Base-by-base conservation (phyloP, 2,113 vertebrate species). In the Pteruthius melanotis region DNA sequence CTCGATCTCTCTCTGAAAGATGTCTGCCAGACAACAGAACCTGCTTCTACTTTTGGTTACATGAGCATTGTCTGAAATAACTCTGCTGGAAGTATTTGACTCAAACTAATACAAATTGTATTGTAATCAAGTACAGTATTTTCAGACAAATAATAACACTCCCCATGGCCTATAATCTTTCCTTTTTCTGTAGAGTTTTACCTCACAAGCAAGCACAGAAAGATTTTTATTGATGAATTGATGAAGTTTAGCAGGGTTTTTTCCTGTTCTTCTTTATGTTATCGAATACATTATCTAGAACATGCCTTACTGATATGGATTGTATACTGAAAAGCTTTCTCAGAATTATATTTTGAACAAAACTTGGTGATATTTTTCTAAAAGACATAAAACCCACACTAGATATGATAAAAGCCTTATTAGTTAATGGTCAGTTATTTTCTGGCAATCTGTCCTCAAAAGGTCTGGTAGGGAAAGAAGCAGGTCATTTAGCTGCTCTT, bases 141-240 rank as follows among this genome's bases (percentile, higher is more conserved):
- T 93, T 83, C 93, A 87, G 81, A 64, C 28, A 96, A 93, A 95
- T 78, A 63, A 54, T 49, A 92, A 68, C 20, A 65, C n/a, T 79
- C 23, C 35, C 22, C 53, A 31, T 35, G 2, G 33, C 52, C 57
- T 72, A 47, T 49, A 87, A 59, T 68, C 1, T 68, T 68, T 52
- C 10, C 40, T 49, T 56, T 70, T 90, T 63, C 40, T 82, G 22
- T 60, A 33, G 47, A 37, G 6, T 68, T 89, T 66, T 79, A 89
- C 65, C 53, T 65, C 40, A 49, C 12, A 71, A 82, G 61, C 15
- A 79, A 84, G 40, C 66, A 50, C 11, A 50, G 37, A 31, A 89
- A 90, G 9, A 15, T 60, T 90, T 71, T 84, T 57, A 42, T 18
- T 15, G 31, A 57, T 37, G 8, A 91, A 54, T 21, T 65, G 16